Conservation (phyloP, 2,797 vertebrate species). For the Sciaenops ocellatus region DNA sequence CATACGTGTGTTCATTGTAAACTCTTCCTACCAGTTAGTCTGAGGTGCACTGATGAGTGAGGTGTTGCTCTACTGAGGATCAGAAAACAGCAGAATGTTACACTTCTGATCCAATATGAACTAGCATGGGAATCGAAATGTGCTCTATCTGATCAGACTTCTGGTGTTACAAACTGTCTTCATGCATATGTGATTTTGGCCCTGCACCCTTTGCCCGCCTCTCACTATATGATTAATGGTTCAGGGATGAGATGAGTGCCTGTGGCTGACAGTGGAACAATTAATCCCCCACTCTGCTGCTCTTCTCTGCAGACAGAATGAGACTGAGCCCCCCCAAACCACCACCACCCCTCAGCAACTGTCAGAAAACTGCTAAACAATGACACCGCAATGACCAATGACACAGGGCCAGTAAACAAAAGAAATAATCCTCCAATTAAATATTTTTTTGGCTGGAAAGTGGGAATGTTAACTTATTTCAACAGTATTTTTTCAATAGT, state of each 20-base stretch:
- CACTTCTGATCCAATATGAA: slow-evolving; percentile 2
- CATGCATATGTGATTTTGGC: slow-evolving; percentile 60
- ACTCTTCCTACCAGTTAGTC: slow-evolving; percentile 39
- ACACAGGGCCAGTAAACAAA: slow-evolving; percentile 47
- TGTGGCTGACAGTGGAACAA: slow-evolving; percentile 63
- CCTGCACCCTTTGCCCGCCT: slow-evolving; percentile 26
- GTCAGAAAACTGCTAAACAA: slow-evolving; percentile 57
- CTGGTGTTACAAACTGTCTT: slow-evolving; percentile 48
- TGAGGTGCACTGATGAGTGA: slow-evolving; percentile 45
- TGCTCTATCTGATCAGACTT: slow-evolving; percentile 37
- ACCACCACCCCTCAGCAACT: slow-evolving; percentile 1
- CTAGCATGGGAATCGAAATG: background rate
- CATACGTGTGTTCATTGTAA: slow-evolving; percentile 57
- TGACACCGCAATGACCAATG: no score
- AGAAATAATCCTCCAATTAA: slow-evolving; percentile 63
- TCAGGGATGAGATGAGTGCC: slow-evolving; percentile 48
- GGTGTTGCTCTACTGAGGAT: slow-evolving; percentile 22
- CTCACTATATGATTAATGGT: slow-evolving; percentile 66
- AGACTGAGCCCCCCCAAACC: slow-evolving; percentile 26
- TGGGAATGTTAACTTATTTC: slow-evolving; percentile 37
- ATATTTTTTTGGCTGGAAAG: slow-evolving; percentile 43
- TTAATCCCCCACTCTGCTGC: slow-evolving; percentile 57
- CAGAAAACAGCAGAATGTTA: background rate
- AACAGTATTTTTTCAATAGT: slow-evolving; percentile 58
- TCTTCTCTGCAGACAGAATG: slow-evolving; percentile 48